Evolutionary conservation across 2,113 vertebrate species (phyloP).

Genomic region (Oostethus manadensis): DNA sequence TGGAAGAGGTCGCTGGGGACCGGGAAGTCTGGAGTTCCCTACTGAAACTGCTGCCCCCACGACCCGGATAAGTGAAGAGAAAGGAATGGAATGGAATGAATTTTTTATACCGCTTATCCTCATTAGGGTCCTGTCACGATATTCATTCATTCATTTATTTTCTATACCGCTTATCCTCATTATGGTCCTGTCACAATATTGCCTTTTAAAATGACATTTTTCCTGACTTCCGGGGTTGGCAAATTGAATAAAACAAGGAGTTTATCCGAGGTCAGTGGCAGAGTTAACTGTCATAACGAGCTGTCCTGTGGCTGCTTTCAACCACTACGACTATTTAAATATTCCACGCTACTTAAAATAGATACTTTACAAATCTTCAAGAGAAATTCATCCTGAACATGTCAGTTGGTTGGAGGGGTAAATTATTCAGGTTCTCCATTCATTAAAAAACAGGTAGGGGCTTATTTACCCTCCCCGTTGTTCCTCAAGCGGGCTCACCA

Average conservation of each 20-base stretch:
- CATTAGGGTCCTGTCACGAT: no score
- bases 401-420: slow-evolving; percentile 9
- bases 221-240: slow-evolving; percentile 13
- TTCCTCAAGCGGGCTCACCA: slow-evolving; percentile 23
- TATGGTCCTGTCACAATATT: slow-evolving; percentile 35
- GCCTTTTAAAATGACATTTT: slow-evolving; percentile 24
- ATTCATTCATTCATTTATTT: no score
- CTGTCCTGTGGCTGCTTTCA: slow-evolving; percentile 16
- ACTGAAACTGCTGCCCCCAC: no score
- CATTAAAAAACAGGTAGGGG: slow-evolving; percentile 24
- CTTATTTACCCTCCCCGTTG: slow-evolving; percentile 31
- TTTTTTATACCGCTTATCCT: no score
- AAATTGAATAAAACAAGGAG: slow-evolving; percentile 22
- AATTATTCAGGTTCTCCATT: slow-evolving; percentile 12
- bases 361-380: no score
- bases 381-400: no score
- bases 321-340: slow-evolving; percentile 18
- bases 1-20: no score
- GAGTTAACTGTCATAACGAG: slow-evolving; percentile 23
- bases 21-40: no score
- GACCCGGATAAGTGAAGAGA: no score
- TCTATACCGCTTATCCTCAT: no score
- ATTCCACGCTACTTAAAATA: slow-evolving; percentile 14
- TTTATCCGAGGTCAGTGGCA: slow-evolving; percentile 12
- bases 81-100: no score